These are phyloP conservation scores for Tachysurus vachellii DNA, from an alignment of 2,113 vertebrate species.

Conservation along the genomic window DNA sequence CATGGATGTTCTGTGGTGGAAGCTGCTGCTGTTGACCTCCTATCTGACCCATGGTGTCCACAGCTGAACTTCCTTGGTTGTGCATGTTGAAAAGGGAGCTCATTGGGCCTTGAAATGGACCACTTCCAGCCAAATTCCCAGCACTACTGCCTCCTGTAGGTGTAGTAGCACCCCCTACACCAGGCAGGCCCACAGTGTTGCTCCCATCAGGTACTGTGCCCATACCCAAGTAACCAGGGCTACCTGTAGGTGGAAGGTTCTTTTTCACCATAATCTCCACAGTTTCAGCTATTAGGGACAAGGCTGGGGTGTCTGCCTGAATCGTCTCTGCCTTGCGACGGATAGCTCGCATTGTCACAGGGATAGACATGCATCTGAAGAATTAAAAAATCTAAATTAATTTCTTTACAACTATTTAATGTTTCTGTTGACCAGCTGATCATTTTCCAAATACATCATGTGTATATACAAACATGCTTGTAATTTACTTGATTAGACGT, in stretches of 20 bases:
- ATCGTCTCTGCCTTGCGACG: conserved; percentile 97
- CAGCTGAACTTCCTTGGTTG: conserved; percentile 64
- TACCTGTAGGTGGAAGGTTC: conserved; percentile 91
- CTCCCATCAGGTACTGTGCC: conserved; percentile 76
- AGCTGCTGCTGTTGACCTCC: conserved; percentile 68
- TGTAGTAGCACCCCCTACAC: conserved; percentile 85
- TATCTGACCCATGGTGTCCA: conserved; percentile 63
- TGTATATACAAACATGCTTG: not conserved
- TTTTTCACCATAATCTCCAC: conserved; percentile 99
- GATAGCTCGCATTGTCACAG: conserved; percentile 97
- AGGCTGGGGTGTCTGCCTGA: conserved; percentile 94
- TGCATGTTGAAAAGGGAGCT: conserved; percentile 85
- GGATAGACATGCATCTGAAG: conserved; percentile 95
- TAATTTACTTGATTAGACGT: not conserved
- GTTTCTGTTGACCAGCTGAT: not conserved
- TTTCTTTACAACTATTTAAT: not conserved
- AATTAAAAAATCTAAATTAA: not conserved
- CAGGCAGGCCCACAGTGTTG: conserved; percentile 77
- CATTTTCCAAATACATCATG: not conserved
- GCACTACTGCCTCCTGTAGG: conserved; percentile 77
- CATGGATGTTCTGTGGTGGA: conserved; percentile 81
- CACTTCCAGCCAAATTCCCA: conserved; percentile 51
- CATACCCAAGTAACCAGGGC: conserved; percentile 90
- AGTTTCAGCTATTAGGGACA: conserved; percentile 96
- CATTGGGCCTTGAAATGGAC: conserved; percentile 78